Conservation (phyloP, 1,140 invertebrate species). For the Choristoneura fumiferana region DNA sequence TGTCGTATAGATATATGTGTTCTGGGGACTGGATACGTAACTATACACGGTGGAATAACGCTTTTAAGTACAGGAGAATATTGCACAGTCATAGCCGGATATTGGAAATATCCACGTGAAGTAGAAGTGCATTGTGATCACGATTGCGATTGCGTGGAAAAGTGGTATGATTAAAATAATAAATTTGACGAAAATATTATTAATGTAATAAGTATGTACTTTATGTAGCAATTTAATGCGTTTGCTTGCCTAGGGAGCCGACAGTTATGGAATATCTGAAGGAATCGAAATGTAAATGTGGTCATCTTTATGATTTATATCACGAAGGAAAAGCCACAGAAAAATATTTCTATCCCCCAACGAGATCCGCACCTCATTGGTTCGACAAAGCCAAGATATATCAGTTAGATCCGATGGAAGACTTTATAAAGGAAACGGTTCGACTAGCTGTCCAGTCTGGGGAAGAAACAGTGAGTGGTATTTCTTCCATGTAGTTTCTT, state of each 20-base stretch:
- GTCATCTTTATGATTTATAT: constrained; percentile 60
- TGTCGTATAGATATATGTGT: constrained; percentile 44
- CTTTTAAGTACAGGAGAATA: constrained; percentile 26
- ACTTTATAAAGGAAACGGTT: constrained; percentile 59
- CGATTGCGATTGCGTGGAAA: constrained; percentile 46
- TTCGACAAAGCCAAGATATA: constrained; percentile 59
- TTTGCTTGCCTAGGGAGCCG: constrained; percentile 45
- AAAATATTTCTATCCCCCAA: constrained; percentile 56
- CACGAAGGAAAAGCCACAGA: constrained; percentile 45
- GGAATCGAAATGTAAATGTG: constrained; percentile 59
- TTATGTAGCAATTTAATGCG: neutral
- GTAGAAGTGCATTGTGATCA: constrained; percentile 42
- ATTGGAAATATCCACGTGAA: constrained; percentile 55
- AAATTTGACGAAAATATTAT: too few species aligned
- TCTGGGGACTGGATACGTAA: constrained; percentile 57
- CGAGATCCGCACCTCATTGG: constrained; percentile 42
- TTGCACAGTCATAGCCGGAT: constrained; percentile 42
- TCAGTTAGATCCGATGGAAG: constrained; percentile 56
- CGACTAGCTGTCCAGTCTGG: constrained; percentile 37
- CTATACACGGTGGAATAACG: constrained; percentile 47
- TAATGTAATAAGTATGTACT: too few species aligned
- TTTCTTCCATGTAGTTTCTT: too few species aligned
- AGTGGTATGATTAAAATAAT: constrained; percentile 58
- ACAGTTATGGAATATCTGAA: constrained; percentile 48
- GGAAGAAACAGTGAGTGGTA: constrained; percentile 41